Percentiles rank a stretch among this genome's conserved stretches.
phyloP scores from a whole-genome alignment of 2,888 invertebrate genomes.

The Caenorhabditis doughertyi region DNA sequence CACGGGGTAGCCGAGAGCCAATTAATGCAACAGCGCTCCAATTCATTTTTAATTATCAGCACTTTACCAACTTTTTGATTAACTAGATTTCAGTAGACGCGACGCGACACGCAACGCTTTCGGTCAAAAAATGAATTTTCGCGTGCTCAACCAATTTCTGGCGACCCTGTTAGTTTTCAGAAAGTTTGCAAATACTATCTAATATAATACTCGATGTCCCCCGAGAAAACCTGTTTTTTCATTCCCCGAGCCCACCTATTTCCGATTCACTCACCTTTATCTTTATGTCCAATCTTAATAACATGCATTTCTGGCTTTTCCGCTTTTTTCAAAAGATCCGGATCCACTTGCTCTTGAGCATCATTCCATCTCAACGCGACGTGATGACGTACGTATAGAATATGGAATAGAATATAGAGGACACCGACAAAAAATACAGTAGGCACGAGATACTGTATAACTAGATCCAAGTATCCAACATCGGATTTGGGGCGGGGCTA shows the following conservation, averaged over 20 bases:
- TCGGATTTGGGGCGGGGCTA: neutral
- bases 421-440: neutral
- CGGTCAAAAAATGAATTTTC: too few relatives aligned
- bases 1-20: too few relatives aligned
- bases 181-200: too few relatives aligned
- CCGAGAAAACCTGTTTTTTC: neutral
- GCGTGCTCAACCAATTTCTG: too few relatives aligned
- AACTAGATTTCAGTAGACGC: too few relatives aligned
- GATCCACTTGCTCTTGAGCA: conserved; percentile 10
- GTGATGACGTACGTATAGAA: neutral
- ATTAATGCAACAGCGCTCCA: too few relatives aligned
- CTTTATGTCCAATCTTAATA: conserved; percentile 3
- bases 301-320: conserved; percentile 12
- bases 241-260: neutral
- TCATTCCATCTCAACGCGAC: neutral
- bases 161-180: too few relatives aligned
- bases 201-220: too few relatives aligned
- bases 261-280: conserved; percentile 1
- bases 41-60: too few relatives aligned
- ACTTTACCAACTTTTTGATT: too few relatives aligned
- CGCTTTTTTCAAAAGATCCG: neutral
- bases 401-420: neutral
- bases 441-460: neutral
- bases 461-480: neutral
- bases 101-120: too few relatives aligned